Base-by-base conservation (phyloP, 2,113 vertebrate genomes). In the Lamprotornis superbus region DNA sequence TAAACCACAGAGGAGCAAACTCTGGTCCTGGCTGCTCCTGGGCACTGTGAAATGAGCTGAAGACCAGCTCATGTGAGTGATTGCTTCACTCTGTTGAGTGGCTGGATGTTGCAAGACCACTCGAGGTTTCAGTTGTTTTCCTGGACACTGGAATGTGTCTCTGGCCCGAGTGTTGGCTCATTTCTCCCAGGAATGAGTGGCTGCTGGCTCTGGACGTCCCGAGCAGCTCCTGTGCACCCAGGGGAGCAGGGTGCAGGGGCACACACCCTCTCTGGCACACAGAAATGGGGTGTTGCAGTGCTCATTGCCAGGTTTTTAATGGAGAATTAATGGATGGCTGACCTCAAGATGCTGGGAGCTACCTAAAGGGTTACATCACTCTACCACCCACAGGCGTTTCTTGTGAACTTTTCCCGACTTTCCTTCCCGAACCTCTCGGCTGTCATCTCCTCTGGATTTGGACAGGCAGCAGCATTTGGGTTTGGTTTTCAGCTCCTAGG, bases 291-390 rank as follows among this genome's bases (percentile, higher is more conserved):
- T 94, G 93, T 93, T 84, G 95, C 95, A 91, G 80, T 23, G 75
- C 74, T 76, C 71, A 50, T 42, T 92, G 95, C 84, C 94, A 94
- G 56, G 56, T 55, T 83, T 95, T 94, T 93, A 87, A 75, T 94
- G 79, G 94, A 57, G 93, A 91, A 57, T 80, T 89, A 91, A 87
- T 35, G 59, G 86, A 71, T 19, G 37, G 59, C 90, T 94, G 91
- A 94, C 89, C 94, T 93, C 79, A 73, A 18, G 84, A 64, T 2
- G 59, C 71, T 90, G 71, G 44, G 89, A 90, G 82, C 81, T 93
- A 80, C 89, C 69, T 93, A 71, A 52, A 55, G 90, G n/a, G 52
- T 97, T 96, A 88, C 92, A 22, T 96, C 96, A 96, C 82, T 88
- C 78, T 80, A 15, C 97, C 94, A 95, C 92, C 82, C 83, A 64